Conservation (phyloP, 2,113 vertebrate genomes). For the Sebastes schlegelii region DNA sequence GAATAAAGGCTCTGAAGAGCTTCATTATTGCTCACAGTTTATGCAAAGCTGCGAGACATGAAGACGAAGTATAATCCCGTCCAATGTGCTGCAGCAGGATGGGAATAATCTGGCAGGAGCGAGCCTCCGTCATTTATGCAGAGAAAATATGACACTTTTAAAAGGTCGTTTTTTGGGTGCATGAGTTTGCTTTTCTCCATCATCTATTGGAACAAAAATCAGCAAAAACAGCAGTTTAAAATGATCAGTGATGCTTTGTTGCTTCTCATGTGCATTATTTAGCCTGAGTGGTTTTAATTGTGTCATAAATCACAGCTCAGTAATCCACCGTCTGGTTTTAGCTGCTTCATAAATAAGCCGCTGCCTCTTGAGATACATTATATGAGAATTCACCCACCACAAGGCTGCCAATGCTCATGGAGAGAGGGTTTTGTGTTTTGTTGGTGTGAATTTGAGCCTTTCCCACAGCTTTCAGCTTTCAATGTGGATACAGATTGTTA, state of each 20-base stretch:
- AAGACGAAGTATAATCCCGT: slow-evolving; percentile 52
- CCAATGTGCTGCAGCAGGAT: slow-evolving; percentile 15
- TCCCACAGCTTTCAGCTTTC: too few relatives aligned
- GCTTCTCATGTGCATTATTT: slow-evolving; percentile 26
- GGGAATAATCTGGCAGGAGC: slow-evolving; percentile 42
- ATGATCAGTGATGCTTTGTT: background rate
- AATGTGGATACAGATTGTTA: too few relatives aligned
- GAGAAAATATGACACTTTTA: background rate
- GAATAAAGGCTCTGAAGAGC: slow-evolving; percentile 14
- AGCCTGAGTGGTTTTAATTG: slow-evolving; percentile 23
- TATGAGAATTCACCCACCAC: slow-evolving; percentile 2
- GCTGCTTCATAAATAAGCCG: slow-evolving; percentile 33
- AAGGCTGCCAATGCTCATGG: slow-evolving; percentile 1
- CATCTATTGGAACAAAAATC: background rate
- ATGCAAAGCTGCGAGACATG: slow-evolving; percentile 59
- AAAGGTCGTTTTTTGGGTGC: background rate
- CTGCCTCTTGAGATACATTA: background rate
- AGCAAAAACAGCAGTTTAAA: background rate
- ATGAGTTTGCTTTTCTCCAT: background rate
- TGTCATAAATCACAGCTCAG: slow-evolving; percentile 34
- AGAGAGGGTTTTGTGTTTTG: background rate
- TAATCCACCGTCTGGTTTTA: slow-evolving; percentile 17
- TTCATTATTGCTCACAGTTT: slow-evolving; percentile 46
- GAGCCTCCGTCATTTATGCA: slow-evolving; percentile 31
- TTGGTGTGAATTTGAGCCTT: too few relatives aligned